Percentiles rank a stretch among this genome's conserved stretches.
These are phyloP conservation scores for Dolomedes plantarius DNA, from an alignment of 2,888 invertebrate species.

Conservation along the genomic window DNA sequence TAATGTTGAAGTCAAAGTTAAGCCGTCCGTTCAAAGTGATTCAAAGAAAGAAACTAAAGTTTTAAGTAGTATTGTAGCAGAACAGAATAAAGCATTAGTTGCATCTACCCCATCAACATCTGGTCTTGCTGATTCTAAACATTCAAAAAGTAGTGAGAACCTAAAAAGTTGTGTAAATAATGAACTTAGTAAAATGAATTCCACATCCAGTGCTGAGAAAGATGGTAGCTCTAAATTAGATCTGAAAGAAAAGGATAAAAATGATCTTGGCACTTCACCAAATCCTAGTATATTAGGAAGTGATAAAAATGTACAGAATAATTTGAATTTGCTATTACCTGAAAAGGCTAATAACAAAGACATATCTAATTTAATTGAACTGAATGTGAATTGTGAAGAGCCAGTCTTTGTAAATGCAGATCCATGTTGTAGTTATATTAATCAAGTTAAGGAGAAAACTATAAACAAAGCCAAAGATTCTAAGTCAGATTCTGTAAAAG, in stretches of 20 bases:
- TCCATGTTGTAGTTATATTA: constrained; percentile 36
- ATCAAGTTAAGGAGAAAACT: constrained; percentile 1
- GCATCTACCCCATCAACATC: background rate
- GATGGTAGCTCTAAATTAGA: background rate
- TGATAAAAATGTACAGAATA: constrained; percentile 59
- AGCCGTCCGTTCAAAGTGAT: background rate
- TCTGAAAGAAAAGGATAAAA: background rate
- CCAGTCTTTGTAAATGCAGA: constrained; percentile 8
- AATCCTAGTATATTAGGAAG: background rate
- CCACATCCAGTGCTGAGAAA: background rate
- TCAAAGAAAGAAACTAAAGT: background rate
- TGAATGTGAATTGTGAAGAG: constrained; percentile 56
- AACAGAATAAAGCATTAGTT: background rate
- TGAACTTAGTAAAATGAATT: background rate
- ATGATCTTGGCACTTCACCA: background rate
- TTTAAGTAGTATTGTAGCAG: background rate
- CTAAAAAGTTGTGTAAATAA: background rate
- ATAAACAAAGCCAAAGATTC: constrained; percentile 19
- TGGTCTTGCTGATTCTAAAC: background rate
- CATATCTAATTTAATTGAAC: constrained; percentile 50
- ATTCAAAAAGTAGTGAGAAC: background rate
- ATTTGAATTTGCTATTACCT: constrained; percentile 39
- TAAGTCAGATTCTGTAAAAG: background rate
- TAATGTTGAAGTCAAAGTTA: background rate
- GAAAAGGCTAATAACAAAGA: constrained; percentile 54